Evolutionary conservation across 2,888 invertebrate species (phyloP), one percentile per base, ranked within the genome.

Genomic region (Nipponacmea schrenckii): DNA sequence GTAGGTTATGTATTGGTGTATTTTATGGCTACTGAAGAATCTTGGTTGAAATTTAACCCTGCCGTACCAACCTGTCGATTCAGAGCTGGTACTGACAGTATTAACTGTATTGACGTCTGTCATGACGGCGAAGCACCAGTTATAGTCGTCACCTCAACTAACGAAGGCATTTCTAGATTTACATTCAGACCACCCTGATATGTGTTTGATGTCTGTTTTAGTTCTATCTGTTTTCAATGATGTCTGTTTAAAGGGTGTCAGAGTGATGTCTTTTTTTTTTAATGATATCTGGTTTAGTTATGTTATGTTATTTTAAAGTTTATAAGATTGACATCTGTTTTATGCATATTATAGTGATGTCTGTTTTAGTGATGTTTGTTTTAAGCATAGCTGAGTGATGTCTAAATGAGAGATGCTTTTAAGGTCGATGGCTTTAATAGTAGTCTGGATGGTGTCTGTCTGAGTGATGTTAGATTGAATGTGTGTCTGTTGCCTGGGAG

Each of bases 1-100:
- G 1, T 39, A 69, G 69, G 69, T 27, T 26, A 39, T 45, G 63
- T 69, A 45, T 65, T 64, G 46, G 31, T 69, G 31, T 69, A 69
- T 48, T 45, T 26, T 31, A 24, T 69, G 8, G 64, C 64, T 14
- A 39, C 63, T 31, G 39, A 69, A 27, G 20, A 64, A 45, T 31
- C 64, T 2, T 69, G 64, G 64, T 46, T 64, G 5, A 31, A 5
- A 12, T 48, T 69, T 14, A 48, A 69, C 20, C 50, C 64, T 5
- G n/a, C 27, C 24, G 27, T 26, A 15, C 69, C 69, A 50, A n/a
- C 46, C 39, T 26, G 31, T 64, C 26, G 24, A n/a, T 10, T 69
- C 7, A 46, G 31, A 27, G 64, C 69, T 7, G 45, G 46, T 14
- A 64, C 46, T 39, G 45, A 45, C 12, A 48, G 48, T 12, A 64